These are phyloP conservation scores for Dasyornis broadbenti DNA, from an alignment of 2,113 vertebrate species.

Conservation along the genomic window DNA sequence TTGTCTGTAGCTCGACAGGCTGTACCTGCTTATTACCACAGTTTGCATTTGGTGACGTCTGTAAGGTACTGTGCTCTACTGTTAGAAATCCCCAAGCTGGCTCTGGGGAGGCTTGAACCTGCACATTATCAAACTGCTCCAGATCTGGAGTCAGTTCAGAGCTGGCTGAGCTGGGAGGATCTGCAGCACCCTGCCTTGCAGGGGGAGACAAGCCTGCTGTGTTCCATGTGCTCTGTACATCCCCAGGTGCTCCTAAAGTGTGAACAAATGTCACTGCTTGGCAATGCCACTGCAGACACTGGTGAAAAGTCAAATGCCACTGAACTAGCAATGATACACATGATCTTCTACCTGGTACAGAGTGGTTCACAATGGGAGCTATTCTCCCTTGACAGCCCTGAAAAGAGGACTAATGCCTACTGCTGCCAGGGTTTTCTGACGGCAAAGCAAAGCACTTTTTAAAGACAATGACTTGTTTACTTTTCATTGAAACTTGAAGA, in stretches of 20 bases:
- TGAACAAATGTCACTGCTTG: not conserved
- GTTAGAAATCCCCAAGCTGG: not conserved
- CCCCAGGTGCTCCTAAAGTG: not conserved
- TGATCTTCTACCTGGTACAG: not conserved
- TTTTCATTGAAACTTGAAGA: slow-evolving; percentile 63
- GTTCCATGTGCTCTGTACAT: not conserved
- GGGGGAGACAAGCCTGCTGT: not conserved
- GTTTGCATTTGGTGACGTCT: not conserved
- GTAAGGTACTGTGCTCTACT: not conserved
- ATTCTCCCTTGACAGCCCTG: not conserved
- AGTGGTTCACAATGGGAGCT: not conserved
- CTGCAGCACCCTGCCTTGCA: not conserved
- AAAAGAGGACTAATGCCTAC: not conserved
- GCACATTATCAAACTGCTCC: not conserved
- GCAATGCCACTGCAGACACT: not conserved
- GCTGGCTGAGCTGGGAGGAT: not conserved
- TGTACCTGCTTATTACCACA: not conserved
- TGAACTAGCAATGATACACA: not conserved
- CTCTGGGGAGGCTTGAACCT: not conserved
- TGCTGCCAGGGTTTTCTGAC: slow-evolving; percentile 8
- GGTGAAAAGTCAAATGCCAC: not conserved
- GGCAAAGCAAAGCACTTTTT: slow-evolving; percentile 49
- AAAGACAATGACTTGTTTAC: slow-evolving; percentile 69
- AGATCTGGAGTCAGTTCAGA: not conserved
- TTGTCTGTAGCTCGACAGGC: not conserved